Conservation (phyloP, 2,797 vertebrate genomes). For the Streptopelia turtur region DNA sequence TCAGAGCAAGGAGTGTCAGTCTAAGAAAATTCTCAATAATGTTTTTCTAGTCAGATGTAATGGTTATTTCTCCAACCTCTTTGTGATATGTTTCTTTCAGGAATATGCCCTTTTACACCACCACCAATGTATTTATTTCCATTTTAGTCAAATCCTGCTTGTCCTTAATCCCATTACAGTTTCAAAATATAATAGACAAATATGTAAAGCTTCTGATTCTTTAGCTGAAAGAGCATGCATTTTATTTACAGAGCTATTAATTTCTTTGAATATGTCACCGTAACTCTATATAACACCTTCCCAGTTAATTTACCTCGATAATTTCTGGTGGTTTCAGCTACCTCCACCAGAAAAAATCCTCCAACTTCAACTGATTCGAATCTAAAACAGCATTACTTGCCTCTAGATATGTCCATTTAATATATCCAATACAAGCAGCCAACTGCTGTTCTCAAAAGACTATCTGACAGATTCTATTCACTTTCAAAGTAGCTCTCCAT, state of each 20-base stretch:
- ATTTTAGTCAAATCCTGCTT: background rate
- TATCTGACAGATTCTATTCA: conserved; percentile 82
- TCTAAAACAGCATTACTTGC: conserved; percentile 59
- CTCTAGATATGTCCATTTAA: conserved; percentile 78
- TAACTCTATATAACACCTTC: background rate
- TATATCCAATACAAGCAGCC: conserved; percentile 74
- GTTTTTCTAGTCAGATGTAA: background rate
- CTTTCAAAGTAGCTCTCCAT: conserved; percentile 81
- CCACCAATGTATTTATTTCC: background rate
- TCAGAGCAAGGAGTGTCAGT: background rate
- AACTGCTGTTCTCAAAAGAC: conserved; percentile 80
- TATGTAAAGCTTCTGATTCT: background rate
- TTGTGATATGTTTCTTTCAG: background rate
- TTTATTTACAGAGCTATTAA: conserved; percentile 37
- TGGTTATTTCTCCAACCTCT: background rate
- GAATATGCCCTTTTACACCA: background rate
- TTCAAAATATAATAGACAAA: conserved; percentile 9
- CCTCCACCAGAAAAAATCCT: conserved; percentile 13
- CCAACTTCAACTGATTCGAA: conserved; percentile 50
- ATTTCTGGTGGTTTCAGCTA: conserved; percentile 46
- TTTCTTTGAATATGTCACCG: background rate
- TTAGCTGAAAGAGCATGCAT: background rate
- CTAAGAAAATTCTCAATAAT: background rate
- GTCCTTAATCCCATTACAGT: background rate
- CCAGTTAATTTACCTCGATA: background rate